Base-by-base conservation (phyloP, 2,797 vertebrate genomes). In the Paratrypauchen microcephalus region DNA sequence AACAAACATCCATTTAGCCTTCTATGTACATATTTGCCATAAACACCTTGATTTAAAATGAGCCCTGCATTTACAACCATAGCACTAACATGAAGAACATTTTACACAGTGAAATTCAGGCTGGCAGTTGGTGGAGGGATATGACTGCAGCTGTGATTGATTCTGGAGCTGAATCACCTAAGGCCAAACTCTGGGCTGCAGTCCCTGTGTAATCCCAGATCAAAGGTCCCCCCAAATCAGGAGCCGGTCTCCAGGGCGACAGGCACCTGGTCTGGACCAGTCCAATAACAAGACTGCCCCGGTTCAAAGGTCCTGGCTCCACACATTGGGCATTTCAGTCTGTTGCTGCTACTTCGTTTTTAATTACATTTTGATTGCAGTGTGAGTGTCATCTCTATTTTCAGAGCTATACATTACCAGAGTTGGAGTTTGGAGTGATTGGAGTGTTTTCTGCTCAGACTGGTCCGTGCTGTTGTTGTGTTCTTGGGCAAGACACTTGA, bases 161-260 rank as follows among this genome's bases (percentile, higher is more conserved):
- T 66, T 85, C 72, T 82, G 83, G 68, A 76, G 28, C 59, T 47
- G 63, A 47, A 76, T 26, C 58, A 76, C 81, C 81, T 67, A 58
- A 41, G 73, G 59, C 79, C 75, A 71, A 76, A 83, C 69, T 82
- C 70, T 77, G 76, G 80, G 67, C 78, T 80, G 70, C 74, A 30
- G 72, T 58, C 74, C 36, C 71, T 57, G 60, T 89, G 75, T 87
- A 88, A 91, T 90, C 82, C 83, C 70, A 87, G 86, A 90, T 88
- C 85, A 89, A 88, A 88, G 78, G 74, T 89, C 84, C 83, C 26
- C 36, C 60, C 76, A 84, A 86, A 75, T 72, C 78, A 81, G 70
- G 56, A 70, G 50, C 66, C 41, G 78, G 77, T 83, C 70, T 82
- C 66, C 72, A 71, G 83, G 69, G 79, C 74, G 69, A 71, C 30